Conservation (phyloP, 2,797 vertebrate species). For the Psittacula echo region DNA sequence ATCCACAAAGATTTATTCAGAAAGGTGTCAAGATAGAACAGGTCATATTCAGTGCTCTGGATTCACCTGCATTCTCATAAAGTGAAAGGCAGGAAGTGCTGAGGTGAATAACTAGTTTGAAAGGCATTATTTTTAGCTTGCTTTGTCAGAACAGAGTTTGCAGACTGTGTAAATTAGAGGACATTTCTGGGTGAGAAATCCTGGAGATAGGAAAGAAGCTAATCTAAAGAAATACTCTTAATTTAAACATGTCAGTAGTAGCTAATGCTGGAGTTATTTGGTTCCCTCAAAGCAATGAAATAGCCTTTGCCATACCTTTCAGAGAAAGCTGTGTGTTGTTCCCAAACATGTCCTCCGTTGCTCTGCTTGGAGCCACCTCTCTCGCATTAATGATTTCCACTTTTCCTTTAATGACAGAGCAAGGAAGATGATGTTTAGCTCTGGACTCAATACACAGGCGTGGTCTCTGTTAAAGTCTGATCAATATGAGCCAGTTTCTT, state of each 20-base stretch:
- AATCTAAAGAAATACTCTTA: background rate
- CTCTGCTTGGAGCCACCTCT: conserved; percentile 85
- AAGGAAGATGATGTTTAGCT: background rate
- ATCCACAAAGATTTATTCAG: background rate
- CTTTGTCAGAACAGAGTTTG: background rate
- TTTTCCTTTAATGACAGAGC: conserved; percentile 72
- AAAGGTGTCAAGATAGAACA: background rate
- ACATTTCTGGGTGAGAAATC: background rate
- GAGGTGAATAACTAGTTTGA: background rate
- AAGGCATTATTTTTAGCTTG: background rate
- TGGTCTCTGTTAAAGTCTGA: background rate
- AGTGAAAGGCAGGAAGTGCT: background rate
- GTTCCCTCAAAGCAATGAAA: background rate
- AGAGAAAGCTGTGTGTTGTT: conserved; percentile 81
- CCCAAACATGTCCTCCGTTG: conserved; percentile 85
- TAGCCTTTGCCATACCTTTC: conserved; percentile 78
- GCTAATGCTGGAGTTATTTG: background rate
- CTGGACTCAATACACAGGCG: background rate
- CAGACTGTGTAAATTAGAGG: background rate
- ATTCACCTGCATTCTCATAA: background rate
- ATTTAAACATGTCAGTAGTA: background rate
- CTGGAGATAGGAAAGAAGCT: background rate
- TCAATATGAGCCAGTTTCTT: background rate
- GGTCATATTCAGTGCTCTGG: background rate
- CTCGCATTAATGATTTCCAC: conserved; percentile 90